A percentile compares a stretch with the other conserved stretches of the same genome.
These are phyloP conservation scores for Achlya flavicornis DNA, from an alignment of 2,888 invertebrate genomes.

Conservation along the genomic window DNA sequence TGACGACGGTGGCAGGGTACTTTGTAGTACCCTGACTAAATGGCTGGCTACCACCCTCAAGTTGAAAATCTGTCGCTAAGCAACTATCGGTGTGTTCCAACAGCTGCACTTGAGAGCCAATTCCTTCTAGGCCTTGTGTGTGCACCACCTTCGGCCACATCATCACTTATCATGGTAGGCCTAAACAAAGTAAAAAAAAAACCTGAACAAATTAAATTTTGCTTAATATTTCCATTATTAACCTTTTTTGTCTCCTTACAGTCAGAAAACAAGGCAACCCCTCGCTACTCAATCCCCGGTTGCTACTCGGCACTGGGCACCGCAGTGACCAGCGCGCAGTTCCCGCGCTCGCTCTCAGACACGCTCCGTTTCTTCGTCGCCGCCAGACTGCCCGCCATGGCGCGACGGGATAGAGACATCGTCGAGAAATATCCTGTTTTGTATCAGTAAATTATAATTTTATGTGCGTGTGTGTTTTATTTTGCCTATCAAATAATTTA, in stretches of 20 bases:
- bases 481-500: not conserved
- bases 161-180: no score
- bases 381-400: slow-evolving; percentile 10
- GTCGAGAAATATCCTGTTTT: slow-evolving; percentile 36
- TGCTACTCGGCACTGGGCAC: slow-evolving; percentile 81
- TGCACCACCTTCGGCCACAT: no score
- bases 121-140: no score
- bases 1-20: no score
- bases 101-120: no score
- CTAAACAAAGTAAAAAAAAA: no score
- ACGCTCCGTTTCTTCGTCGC: slow-evolving; percentile 52
- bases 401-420: slow-evolving; percentile 15
- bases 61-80: no score
- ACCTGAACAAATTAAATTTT: no score
- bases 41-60: no score
- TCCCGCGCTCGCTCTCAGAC: slow-evolving; percentile 60
- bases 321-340: slow-evolving; percentile 48
- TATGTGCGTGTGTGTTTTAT: not conserved
- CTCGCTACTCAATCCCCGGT: slow-evolving; percentile 85
- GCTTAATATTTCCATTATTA: no score
- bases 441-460: slow-evolving; percentile 9
- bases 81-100: no score
- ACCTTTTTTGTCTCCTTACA: slow-evolving; percentile 43
- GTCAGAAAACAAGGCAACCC: slow-evolving; percentile 88
- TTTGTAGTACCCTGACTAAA: no score